phyloP scores from a whole-genome alignment of 2,888 invertebrate species.

The Cyclophora punctaria region DNA sequence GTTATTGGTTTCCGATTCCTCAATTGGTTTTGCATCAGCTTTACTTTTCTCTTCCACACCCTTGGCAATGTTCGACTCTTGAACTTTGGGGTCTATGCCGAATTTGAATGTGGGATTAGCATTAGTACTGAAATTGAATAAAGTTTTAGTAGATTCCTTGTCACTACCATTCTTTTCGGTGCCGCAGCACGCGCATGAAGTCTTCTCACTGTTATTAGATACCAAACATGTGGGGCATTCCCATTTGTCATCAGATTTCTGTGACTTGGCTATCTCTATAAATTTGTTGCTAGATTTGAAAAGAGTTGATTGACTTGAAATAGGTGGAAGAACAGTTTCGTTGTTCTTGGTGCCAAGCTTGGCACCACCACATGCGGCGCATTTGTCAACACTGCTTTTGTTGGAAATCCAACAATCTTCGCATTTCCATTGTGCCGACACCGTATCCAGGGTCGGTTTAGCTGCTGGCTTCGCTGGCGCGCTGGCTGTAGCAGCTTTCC shows the following conservation, averaged over 20 bases:
- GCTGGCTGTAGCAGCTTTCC: conserved; percentile 20
- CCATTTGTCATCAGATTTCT: conserved; percentile 41
- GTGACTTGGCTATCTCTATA: conserved; percentile 27
- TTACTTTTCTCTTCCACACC: conserved; percentile 15
- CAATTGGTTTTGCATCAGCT: conserved; percentile 17
- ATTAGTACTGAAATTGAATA: conserved; percentile 42
- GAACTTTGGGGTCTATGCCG: conserved; percentile 43
- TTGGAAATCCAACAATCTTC: conserved; percentile 43
- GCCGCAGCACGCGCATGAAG: conserved; percentile 51
- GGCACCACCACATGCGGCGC: conserved; percentile 39
- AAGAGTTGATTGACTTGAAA: conserved; percentile 9
- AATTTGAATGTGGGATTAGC: conserved; percentile 45
- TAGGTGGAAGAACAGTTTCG: not conserved
- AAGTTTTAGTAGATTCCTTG: conserved; percentile 23
- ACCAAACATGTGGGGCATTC: conserved; percentile 53
- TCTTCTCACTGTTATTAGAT: conserved; percentile 37
- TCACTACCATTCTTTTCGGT: conserved; percentile 25
- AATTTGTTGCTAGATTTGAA: conserved; percentile 22
- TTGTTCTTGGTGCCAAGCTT: conserved; percentile 23
- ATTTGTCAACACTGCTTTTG: conserved; percentile 33
- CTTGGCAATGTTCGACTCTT: conserved; percentile 27
- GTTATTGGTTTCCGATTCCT: conserved; percentile 51
- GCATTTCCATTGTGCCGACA: conserved; percentile 26
- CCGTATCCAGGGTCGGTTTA: not conserved
- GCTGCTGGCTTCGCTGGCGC: not conserved